A percentile compares a stretch with the other conserved stretches of the same genome.
These are phyloP conservation scores for Novumbra hubbsi DNA, from an alignment of 2,797 vertebrate species.

Conservation along the genomic window DNA sequence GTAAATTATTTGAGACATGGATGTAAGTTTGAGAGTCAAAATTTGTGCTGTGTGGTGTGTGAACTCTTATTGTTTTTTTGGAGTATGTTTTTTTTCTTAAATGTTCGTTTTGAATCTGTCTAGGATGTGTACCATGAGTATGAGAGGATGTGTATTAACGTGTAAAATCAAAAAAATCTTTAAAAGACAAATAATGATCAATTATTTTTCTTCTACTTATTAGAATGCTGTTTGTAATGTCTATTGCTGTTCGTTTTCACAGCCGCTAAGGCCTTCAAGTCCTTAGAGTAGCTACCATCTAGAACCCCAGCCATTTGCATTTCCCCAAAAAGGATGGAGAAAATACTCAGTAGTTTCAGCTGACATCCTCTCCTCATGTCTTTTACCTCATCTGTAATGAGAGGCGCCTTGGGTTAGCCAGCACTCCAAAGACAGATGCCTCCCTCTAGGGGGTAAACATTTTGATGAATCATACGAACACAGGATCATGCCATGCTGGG, in stretches of 20 bases:
- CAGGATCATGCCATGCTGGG: conserved; percentile 3
- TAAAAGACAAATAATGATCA: conserved; percentile 37
- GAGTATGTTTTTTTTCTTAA: conserved; percentile 29
- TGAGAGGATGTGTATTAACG: conserved; percentile 59
- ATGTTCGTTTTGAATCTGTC: conserved; percentile 40
- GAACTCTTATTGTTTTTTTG: conserved; percentile 54
- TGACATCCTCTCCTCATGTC: conserved; percentile 36
- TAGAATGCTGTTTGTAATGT: conserved; percentile 53
- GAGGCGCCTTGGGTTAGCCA: conserved; percentile 24
- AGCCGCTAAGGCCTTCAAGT: conserved; percentile 59
- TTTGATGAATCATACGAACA: background rate
- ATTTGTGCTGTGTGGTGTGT: conserved; percentile 69
- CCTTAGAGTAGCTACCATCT: conserved; percentile 42
- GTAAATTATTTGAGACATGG: conserved; percentile 77
- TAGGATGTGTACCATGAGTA: conserved; percentile 37
- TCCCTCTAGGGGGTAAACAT: conserved; percentile 52
- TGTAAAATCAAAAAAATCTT: conserved; percentile 52
- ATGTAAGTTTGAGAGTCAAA: conserved; percentile 74
- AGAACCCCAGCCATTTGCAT: conserved; percentile 49
- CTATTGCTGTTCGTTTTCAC: conserved; percentile 62
- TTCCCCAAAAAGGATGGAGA: conserved; percentile 48
- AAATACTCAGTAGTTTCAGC: conserved; percentile 46
- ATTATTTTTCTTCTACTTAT: conserved; percentile 72
- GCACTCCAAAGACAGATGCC: conserved; percentile 57
- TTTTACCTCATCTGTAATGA: conserved; percentile 19